These are phyloP conservation scores for Hypercompe scribonia DNA, from an alignment of 2,888 invertebrate species.

Conservation along the genomic window DNA sequence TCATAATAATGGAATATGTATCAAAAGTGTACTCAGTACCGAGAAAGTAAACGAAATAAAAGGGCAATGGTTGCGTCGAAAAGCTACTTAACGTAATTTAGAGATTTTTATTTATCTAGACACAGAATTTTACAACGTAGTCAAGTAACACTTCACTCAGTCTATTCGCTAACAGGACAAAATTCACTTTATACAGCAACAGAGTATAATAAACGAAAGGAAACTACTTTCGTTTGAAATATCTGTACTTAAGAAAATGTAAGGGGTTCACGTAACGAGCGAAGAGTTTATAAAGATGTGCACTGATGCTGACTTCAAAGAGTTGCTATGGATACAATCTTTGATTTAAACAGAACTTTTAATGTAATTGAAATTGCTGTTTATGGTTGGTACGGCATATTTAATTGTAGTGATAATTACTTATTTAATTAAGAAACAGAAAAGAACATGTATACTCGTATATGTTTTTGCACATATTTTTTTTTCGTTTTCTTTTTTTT, in stretches of 20 bases:
- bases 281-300: constrained; percentile 33
- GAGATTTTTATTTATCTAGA: neutral
- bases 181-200: neutral
- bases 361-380: neutral
- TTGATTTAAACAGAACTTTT: neutral
- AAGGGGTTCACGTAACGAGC: neutral
- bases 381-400: neutral
- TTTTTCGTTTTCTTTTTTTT: too few relatives aligned
- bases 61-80: neutral
- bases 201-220: neutral
- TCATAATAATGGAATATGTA: neutral
- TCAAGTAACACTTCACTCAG: neutral
- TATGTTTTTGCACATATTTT: neutral
- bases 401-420: neutral
- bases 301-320: constrained; percentile 5
- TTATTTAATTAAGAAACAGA: neutral
- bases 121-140: neutral
- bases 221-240: constrained; percentile 1
- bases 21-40: neutral
- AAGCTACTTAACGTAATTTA: neutral
- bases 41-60: neutral
- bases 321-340: neutral
- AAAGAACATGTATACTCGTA: neutral
- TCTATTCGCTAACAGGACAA: neutral
- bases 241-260: neutral